phyloP scores from a whole-genome alignment of 2,888 invertebrate species.

The Pristionchus arcanus region DNA sequence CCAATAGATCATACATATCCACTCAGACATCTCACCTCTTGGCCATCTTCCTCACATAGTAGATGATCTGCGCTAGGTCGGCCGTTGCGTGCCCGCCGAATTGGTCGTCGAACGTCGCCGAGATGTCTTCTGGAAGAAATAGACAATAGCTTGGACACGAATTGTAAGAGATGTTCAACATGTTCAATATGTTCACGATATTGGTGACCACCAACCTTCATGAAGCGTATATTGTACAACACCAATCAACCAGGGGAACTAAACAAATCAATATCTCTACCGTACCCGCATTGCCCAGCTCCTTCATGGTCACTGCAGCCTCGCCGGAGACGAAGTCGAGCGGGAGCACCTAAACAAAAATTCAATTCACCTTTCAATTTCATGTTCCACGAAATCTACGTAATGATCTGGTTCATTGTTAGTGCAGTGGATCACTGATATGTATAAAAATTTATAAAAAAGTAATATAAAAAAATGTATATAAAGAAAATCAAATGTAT shows the following conservation, averaged over 20 bases:
- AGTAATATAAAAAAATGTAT: not conserved
- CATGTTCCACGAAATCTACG: too few relatives aligned
- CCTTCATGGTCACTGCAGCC: not conserved
- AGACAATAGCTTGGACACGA: not conserved
- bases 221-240: not conserved
- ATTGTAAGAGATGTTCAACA: too few relatives aligned
- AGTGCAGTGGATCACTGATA: too few relatives aligned
- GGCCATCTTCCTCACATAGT: conserved; percentile 56
- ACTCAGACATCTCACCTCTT: conserved; percentile 44
- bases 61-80: conserved; percentile 56
- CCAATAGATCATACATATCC: too few relatives aligned
- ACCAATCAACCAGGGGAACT: not conserved
- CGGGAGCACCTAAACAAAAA: not conserved
- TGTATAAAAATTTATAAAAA: too few relatives aligned
- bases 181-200: too few relatives aligned
- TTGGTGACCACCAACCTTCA: too few relatives aligned
- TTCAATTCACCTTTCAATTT: not conserved
- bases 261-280: not conserved
- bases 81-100: conserved; percentile 57
- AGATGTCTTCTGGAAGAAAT: conserved; percentile 56
- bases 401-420: too few relatives aligned
- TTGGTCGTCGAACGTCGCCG: conserved; percentile 45
- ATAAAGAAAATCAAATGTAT: not conserved
- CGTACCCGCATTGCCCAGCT: conserved; percentile 37
- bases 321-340: conserved; percentile 52